Conservation (phyloP, 2,113 vertebrate species). For the Pseudopipra pipra region DNA sequence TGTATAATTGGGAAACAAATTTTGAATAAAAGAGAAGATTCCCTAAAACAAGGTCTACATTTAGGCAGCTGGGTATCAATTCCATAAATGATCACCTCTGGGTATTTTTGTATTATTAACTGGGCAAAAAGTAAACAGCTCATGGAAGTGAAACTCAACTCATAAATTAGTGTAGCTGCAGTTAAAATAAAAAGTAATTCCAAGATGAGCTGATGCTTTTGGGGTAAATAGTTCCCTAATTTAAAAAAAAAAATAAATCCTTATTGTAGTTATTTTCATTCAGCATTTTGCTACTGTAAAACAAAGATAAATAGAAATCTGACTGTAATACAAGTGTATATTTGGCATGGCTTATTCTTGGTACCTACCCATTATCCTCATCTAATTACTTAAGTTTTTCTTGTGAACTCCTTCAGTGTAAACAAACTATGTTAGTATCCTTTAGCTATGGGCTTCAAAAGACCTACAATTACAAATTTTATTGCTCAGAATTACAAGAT, state of each 20-base stretch:
- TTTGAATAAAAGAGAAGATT: background rate
- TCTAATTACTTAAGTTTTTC: slow-evolving; percentile 32
- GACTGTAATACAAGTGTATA: background rate
- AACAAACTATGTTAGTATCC: slow-evolving; percentile 64
- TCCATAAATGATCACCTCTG: background rate
- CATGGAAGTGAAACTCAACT: background rate
- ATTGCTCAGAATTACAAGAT: slow-evolving; percentile 72
- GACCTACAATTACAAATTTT: slow-evolving; percentile 72
- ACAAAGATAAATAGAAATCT: background rate
- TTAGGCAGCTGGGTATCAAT: background rate
- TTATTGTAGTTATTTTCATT: background rate
- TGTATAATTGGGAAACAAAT: background rate
- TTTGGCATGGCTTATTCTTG: background rate
- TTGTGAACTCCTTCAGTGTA: slow-evolving; percentile 59
- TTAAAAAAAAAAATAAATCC: background rate
- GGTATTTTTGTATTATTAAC: background rate
- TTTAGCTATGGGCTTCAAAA: slow-evolving; percentile 67
- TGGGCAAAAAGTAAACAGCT: background rate
- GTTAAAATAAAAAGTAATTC: background rate
- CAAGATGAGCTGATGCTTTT: background rate
- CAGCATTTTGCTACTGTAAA: background rate
- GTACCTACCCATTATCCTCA: background rate
- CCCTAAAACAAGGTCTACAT: background rate
- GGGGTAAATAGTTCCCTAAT: background rate
- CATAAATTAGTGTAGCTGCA: background rate